Evolutionary conservation across 2,797 vertebrate species (phyloP).

Genomic region (Aselliscus stoliczkanus): DNA sequence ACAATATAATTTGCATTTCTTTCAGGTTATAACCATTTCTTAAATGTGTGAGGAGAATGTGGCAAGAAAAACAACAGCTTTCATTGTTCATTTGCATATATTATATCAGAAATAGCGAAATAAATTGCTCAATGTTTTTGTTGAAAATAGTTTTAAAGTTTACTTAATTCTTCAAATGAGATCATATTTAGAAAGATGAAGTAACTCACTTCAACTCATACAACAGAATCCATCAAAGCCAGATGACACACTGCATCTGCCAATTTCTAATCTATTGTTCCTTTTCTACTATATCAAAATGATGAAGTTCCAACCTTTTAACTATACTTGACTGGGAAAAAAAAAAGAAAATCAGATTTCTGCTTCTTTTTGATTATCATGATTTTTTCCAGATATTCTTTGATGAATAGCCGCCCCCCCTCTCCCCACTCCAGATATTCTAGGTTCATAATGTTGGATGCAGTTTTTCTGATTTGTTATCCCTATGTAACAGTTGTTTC

Average conservation of each 20-base stretch:
- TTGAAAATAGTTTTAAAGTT: background rate
- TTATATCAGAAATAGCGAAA: background rate
- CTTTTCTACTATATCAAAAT: background rate
- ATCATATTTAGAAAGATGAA: background rate
- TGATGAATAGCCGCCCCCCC: background rate
- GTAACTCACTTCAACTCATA: background rate
- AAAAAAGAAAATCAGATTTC: background rate
- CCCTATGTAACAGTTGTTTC: background rate
- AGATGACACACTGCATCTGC: background rate
- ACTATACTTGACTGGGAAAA: background rate
- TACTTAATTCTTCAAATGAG: background rate
- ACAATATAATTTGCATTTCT: background rate
- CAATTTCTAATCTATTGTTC: background rate
- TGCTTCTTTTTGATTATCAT: background rate
- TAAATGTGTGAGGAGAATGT: background rate
- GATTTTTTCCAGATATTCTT: background rate
- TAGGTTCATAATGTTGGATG: background rate
- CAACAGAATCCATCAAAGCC: background rate
- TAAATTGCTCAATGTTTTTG: background rate
- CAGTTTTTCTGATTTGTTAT: background rate
- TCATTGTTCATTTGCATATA: background rate
- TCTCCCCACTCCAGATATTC: background rate
- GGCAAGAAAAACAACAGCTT: constrained; percentile 3
- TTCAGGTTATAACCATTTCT: background rate
- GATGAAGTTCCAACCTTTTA: background rate